phyloP scores from a whole-genome alignment of 1,140 invertebrate species.

The Aphidius ervi region DNA sequence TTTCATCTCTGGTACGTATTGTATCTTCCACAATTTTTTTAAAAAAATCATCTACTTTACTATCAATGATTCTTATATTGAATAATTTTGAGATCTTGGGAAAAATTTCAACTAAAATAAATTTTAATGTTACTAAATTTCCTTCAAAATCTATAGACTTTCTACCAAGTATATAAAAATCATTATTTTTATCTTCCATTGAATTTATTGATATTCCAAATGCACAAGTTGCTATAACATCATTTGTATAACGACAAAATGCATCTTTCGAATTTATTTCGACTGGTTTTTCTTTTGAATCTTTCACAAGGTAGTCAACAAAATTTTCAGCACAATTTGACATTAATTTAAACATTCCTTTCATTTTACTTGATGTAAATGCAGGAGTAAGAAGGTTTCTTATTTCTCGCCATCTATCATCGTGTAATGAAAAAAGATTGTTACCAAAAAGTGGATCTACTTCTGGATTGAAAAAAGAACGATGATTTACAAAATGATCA shows the following conservation, averaged over 20 bases:
- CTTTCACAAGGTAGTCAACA: neutral
- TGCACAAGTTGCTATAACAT: conserved; percentile 12
- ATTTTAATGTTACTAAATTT: neutral
- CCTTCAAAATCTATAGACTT: neutral
- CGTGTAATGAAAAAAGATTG: conserved; percentile 16
- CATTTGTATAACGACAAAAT: conserved; percentile 3
- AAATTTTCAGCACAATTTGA: conserved; percentile 36
- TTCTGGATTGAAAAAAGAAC: neutral
- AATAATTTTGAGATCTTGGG: conserved; percentile 13
- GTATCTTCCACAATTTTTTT: neutral
- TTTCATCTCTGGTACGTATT: neutral
- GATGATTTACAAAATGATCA: neutral
- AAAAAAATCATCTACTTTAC: conserved; percentile 2
- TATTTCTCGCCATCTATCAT: conserved; percentile 35
- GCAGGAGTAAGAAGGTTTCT: conserved; percentile 54
- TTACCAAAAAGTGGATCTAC: conserved; percentile 13
- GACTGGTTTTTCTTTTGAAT: conserved; percentile 11
- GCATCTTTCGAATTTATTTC: neutral
- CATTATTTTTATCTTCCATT: conserved; percentile 10
- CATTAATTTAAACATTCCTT: conserved; percentile 53
- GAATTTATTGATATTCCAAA: conserved; percentile 8
- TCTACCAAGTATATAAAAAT: conserved; percentile 8
- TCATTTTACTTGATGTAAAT: conserved; percentile 60
- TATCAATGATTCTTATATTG: conserved; percentile 6
- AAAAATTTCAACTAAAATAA: conserved; percentile 6